A percentile compares a stretch with the other conserved stretches of the same genome.
Evolutionary conservation across 2,113 vertebrate species (phyloP).

Genomic region (Hippocampus guttulatus): DNA sequence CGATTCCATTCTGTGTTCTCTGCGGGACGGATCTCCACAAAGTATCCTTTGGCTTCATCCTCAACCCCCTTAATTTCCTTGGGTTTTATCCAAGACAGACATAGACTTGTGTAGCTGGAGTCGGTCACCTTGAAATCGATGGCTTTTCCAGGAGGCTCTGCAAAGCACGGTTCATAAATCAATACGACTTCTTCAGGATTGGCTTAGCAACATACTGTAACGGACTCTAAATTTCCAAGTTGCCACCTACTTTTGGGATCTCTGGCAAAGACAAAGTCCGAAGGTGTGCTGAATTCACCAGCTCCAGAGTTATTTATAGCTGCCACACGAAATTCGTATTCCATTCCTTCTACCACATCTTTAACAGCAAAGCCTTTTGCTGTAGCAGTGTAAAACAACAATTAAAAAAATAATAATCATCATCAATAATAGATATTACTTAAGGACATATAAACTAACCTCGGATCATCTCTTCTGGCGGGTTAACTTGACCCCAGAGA

Average conservation of each 20-base stretch:
- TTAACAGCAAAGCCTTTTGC: slow-evolving; percentile 72
- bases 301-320: slow-evolving; percentile 81
- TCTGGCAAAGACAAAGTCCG: slow-evolving; percentile 75
- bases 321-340: slow-evolving; percentile 85
- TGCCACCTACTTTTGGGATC: slow-evolving; percentile 80
- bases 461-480: slow-evolving; percentile 59
- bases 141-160: slow-evolving; percentile 81
- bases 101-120: slow-evolving; percentile 76
- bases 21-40: slow-evolving; percentile 78
- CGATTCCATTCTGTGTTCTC: slow-evolving; percentile 77
- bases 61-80: slow-evolving; percentile 58
- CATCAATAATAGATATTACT: neutral
- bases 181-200: neutral
- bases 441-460: slow-evolving; percentile 53
- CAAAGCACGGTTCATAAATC: slow-evolving; percentile 22
- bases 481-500: slow-evolving; percentile 75
- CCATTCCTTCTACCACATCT: slow-evolving; percentile 76
- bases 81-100: slow-evolving; percentile 80
- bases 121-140: slow-evolving; percentile 80
- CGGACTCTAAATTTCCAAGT: slow-evolving; percentile 5
- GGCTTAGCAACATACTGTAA: neutral
- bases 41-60: slow-evolving; percentile 78
- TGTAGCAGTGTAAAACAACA: slow-evolving; percentile 39
- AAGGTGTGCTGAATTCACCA: slow-evolving; percentile 78
- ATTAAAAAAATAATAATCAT: neutral